Evolutionary conservation across 2,888 invertebrate species (phyloP).

Genomic region (Marasmarcha lunaedactyla): DNA sequence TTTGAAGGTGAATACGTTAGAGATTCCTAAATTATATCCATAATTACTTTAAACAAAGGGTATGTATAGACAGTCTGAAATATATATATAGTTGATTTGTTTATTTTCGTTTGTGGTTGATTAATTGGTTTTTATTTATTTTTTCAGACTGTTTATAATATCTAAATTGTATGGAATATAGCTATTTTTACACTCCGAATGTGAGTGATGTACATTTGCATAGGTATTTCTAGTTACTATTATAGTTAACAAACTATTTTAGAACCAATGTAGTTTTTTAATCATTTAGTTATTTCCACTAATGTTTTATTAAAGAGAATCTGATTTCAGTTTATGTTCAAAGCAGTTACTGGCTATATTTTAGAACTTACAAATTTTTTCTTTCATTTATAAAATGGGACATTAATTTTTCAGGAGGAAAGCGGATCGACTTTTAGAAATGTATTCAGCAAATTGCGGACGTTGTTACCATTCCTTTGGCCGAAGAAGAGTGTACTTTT

Average conservation of each 20-base stretch:
- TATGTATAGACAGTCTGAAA: conserved; percentile 23
- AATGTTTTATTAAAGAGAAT: too few species aligned
- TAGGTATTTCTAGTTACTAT: background rate
- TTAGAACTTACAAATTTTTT: too few species aligned
- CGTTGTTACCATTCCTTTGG: conserved; percentile 93
- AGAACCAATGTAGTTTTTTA: conserved; percentile 12
- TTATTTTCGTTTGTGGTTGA: background rate
- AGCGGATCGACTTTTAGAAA: conserved; percentile 83
- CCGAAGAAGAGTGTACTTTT: conserved; percentile 83
- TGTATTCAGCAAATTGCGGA: conserved; percentile 81
- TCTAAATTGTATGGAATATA: background rate
- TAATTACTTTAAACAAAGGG: conserved; percentile 15
- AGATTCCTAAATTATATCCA: conserved; percentile 1
- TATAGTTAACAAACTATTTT: conserved; percentile 2
- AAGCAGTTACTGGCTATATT: too few species aligned
- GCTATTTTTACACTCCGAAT: background rate
- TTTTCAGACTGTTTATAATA: conserved; percentile 23
- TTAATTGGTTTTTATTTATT: conserved; percentile 11
- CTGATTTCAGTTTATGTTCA: too few species aligned
- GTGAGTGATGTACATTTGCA: conserved; percentile 2
- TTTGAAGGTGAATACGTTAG: conserved; percentile 26
- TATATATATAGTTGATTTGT: conserved; percentile 7
- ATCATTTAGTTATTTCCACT: too few species aligned
- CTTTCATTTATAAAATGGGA: too few species aligned
- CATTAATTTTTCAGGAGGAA: conserved; percentile 51